Evolutionary conservation across 2,888 invertebrate genomes (phyloP).

Genomic region (Chironomus tentans): DNA sequence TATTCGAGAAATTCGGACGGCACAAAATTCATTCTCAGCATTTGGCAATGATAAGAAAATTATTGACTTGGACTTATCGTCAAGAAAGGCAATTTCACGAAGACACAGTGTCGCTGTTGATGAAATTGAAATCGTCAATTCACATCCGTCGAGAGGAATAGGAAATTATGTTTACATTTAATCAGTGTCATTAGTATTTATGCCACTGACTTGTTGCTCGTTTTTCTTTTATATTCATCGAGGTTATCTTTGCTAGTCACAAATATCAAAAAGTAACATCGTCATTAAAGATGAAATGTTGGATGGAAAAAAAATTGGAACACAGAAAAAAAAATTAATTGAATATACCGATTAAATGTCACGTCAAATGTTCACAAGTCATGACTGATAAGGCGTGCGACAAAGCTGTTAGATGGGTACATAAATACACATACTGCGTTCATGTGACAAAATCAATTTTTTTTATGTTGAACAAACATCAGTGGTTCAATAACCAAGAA

Average conservation of each 20-base stretch:
- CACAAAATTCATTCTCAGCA: conserved; percentile 41
- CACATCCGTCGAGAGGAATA: conserved; percentile 40
- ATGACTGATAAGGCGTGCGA: no score
- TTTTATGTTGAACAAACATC: no score
- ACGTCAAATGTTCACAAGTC: no score
- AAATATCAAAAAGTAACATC: neutral
- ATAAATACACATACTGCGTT: no score
- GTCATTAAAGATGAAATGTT: neutral
- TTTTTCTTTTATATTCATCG: neutral
- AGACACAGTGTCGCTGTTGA: conserved; percentile 24
- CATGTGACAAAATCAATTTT: no score
- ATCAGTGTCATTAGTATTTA: neutral
- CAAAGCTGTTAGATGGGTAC: no score
- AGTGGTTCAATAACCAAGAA: no score
- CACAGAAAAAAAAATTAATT: neutral
- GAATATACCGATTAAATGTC: no score
- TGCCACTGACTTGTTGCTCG: neutral
- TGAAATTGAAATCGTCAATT: conserved; percentile 40
- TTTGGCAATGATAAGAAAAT: conserved; percentile 42
- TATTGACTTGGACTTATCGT: conserved; percentile 36
- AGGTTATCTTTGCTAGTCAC: conserved; percentile 21
- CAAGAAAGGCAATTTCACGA: conserved; percentile 9
- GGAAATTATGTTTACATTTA: conserved; percentile 42
- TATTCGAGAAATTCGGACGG: conserved; percentile 41
- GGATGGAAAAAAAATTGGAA: neutral